phyloP scores from a whole-genome alignment of 2,113 vertebrate species.

The Xiphorhynchus elegans region DNA sequence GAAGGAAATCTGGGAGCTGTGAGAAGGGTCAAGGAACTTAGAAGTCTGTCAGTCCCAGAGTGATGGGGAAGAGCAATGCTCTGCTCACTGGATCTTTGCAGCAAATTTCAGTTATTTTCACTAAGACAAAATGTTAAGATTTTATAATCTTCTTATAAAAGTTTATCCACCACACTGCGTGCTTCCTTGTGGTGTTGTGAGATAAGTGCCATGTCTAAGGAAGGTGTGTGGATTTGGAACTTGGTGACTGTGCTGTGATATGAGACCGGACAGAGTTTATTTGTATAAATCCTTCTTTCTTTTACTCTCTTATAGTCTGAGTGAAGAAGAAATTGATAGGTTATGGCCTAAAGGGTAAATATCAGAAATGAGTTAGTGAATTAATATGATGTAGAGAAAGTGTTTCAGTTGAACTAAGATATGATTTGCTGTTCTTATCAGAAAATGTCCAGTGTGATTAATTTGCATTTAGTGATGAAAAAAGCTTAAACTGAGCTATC shows the following conservation, averaged over 20 bases:
- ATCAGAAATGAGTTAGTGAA: not conserved
- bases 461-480: not conserved
- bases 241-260: not conserved
- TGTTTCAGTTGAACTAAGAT: not conserved
- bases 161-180: slow-evolving; percentile 18
- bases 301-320: not conserved
- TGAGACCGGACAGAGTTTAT: not conserved
- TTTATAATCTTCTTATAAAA: slow-evolving; percentile 49
- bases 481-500: not conserved
- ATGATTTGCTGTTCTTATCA: not conserved
- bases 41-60: not conserved
- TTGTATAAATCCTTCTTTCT: slow-evolving; percentile 10
- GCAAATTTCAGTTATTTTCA: not conserved
- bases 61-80: not conserved
- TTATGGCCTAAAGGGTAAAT: slow-evolving; percentile 16
- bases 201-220: slow-evolving; percentile 35
- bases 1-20: not conserved
- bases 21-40: not conserved
- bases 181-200: not conserved
- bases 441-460: not conserved
- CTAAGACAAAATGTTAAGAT: slow-evolving; percentile 31
- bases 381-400: not conserved
- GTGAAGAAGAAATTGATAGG: not conserved
- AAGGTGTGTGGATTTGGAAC: slow-evolving; percentile 17
- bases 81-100: not conserved